Evolutionary conservation across 2,888 invertebrate species (phyloP).

Genomic region (Ctenicera cuprea): DNA sequence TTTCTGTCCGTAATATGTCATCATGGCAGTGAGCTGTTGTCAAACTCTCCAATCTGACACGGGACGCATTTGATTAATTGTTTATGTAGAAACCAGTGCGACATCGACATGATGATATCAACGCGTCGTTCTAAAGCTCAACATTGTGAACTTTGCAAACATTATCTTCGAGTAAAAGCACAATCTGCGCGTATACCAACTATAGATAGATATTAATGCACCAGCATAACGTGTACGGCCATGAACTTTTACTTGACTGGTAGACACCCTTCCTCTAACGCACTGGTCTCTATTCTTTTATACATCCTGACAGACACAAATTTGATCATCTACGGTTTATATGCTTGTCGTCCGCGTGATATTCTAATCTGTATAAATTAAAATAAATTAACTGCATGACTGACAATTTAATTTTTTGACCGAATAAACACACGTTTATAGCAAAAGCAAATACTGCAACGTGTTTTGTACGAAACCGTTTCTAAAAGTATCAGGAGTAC

Average conservation of each 20-base stretch:
- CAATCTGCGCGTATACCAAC: slow-evolving; percentile 37
- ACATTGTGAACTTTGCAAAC: slow-evolving; percentile 27
- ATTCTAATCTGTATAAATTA: slow-evolving; percentile 54
- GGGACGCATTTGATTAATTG: slow-evolving; percentile 51
- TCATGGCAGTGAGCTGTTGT: slow-evolving; percentile 47
- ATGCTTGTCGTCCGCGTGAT: slow-evolving; percentile 53
- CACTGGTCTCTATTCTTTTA: slow-evolving; percentile 51
- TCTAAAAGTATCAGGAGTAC: slow-evolving; percentile 2
- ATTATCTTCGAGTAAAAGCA: slow-evolving; percentile 43
- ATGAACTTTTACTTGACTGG: slow-evolving; percentile 49
- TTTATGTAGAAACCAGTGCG: slow-evolving; percentile 42
- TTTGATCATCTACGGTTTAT: slow-evolving; percentile 53
- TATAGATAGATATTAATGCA: slow-evolving; percentile 45
- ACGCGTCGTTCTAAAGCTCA: slow-evolving; percentile 2
- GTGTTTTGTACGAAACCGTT: slow-evolving; percentile 11
- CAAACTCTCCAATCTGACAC: slow-evolving; percentile 53
- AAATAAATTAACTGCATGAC: slow-evolving; percentile 53
- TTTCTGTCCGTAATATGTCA: slow-evolving; percentile 50
- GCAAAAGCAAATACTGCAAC: slow-evolving; percentile 30
- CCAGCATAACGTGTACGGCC: slow-evolving; percentile 49
- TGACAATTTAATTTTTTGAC: slow-evolving; percentile 48
- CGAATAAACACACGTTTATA: slow-evolving; percentile 35
- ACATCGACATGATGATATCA: slow-evolving; percentile 6
- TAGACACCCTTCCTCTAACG: slow-evolving; percentile 50
- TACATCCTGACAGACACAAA: slow-evolving; percentile 50